Conservation (phyloP, 2,797 vertebrate species). For the Denticeps clupeoides region DNA sequence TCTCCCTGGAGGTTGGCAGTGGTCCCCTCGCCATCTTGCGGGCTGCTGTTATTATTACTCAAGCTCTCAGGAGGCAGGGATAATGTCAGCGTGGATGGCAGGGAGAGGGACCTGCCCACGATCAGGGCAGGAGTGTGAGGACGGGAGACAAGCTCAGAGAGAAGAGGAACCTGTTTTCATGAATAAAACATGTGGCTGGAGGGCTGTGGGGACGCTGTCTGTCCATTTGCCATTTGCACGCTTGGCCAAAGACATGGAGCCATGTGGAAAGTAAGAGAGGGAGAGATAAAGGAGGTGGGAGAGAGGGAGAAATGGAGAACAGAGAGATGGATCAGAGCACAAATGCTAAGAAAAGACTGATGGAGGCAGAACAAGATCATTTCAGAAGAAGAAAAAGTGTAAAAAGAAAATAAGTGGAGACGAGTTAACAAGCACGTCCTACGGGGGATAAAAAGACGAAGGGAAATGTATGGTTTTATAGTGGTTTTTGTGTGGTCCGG, state of each 20-base stretch:
- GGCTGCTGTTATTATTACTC: too few relatives aligned
- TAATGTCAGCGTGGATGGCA: slow-evolving; percentile 48
- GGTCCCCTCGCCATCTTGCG: too few relatives aligned
- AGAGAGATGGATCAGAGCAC: slow-evolving; percentile 28
- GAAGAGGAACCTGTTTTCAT: slow-evolving; percentile 50
- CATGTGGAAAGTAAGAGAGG: slow-evolving; percentile 35
- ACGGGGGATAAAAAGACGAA: too few relatives aligned
- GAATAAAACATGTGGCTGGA: slow-evolving; percentile 54
- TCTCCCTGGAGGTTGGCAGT: slow-evolving; percentile 36
- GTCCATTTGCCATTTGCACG: slow-evolving; percentile 60
- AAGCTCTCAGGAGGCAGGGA: too few relatives aligned
- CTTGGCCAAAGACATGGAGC: slow-evolving; percentile 51
- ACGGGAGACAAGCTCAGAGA: slow-evolving; percentile 30
- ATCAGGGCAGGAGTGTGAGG: slow-evolving; percentile 35
- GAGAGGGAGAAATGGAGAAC: slow-evolving; percentile 21
- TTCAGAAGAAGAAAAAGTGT: not conserved
- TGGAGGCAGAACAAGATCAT: slow-evolving; percentile 30
- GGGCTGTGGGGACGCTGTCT: slow-evolving; percentile 36
- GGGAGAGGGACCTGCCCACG: slow-evolving; percentile 24
- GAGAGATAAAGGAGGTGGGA: slow-evolving; percentile 5
- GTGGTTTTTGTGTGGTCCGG: too few relatives aligned
- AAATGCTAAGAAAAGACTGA: slow-evolving; percentile 33
- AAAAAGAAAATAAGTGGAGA: too few relatives aligned
- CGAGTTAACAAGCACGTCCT: too few relatives aligned
- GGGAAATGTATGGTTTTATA: too few relatives aligned